These are phyloP conservation scores for Drosophila subquinaria DNA, from an alignment of 2,888 invertebrate species.

Conservation along the genomic window DNA sequence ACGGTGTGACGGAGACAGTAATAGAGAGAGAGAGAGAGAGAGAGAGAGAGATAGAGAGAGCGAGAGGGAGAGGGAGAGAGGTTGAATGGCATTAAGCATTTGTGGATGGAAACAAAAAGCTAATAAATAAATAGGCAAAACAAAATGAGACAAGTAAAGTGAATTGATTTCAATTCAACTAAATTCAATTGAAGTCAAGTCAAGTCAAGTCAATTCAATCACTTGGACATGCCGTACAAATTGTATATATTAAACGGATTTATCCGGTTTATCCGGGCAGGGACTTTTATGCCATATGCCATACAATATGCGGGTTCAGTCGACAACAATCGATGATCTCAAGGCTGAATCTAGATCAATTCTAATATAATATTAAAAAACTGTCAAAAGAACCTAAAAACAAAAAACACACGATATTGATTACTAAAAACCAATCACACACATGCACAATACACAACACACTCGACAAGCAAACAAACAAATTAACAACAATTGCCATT, in stretches of 20 bases:
- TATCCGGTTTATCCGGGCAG: slow-evolving; percentile 49
- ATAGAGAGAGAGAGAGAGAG: slow-evolving; percentile 1
- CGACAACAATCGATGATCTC: slow-evolving; percentile 57
- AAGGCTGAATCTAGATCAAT: slow-evolving; percentile 49
- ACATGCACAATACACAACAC: slow-evolving; percentile 4
- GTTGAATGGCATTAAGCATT: slow-evolving; percentile 51
- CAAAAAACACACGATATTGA: slow-evolving; percentile 20
- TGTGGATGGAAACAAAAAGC: slow-evolving; percentile 19
- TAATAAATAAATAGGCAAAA: slow-evolving; percentile 20
- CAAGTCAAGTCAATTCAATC: slow-evolving; percentile 34
- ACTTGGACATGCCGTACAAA: slow-evolving; percentile 66
- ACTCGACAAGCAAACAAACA: slow-evolving; percentile 51
- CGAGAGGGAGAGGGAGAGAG: not conserved
- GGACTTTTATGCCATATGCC: slow-evolving; percentile 21
- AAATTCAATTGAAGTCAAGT: slow-evolving; percentile 20
- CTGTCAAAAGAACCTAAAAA: slow-evolving; percentile 35
- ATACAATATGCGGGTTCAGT: slow-evolving; percentile 45
- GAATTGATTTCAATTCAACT: slow-evolving; percentile 55
- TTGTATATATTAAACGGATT: slow-evolving; percentile 64
- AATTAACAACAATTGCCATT: slow-evolving; percentile 66
- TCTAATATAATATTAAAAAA: slow-evolving; percentile 37
- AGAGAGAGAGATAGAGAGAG: not conserved
- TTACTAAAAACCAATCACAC: slow-evolving; percentile 31
- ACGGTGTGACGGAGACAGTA: slow-evolving; percentile 9
- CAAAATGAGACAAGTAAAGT: slow-evolving; percentile 27